Base-by-base conservation (phyloP, 2,888 invertebrate species). In the Drosophila flavopinicola region DNA sequence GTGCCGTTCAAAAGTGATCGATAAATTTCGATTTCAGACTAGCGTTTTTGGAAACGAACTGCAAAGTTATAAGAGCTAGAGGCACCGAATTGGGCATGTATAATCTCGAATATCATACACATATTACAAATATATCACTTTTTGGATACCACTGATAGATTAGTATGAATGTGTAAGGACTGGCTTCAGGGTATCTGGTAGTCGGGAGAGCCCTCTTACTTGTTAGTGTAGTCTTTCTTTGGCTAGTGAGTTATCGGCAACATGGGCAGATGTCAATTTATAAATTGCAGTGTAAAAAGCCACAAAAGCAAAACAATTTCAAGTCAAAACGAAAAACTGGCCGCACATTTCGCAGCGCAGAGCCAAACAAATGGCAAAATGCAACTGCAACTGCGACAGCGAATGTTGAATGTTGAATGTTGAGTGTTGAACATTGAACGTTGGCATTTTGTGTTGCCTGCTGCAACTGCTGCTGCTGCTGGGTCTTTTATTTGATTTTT, bases 301-400 rank as follows among this genome's bases (percentile, higher is more conserved):
- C 45, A 38, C 56, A 74, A 49, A 57, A 27, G 20, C 66, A 41
- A 60, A 60, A 70, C 53, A 44, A 64, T 70, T 75, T 75, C 58
- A 72, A 58, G 71, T 35, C 76, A 76, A 56, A 72, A 45, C 58
- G 61, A 58, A 60, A 53, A 72, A 53, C 44, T n/a, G 49, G 54
- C 57, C 68, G 48, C 71, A 68, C 41, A 66, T 51, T 66, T 51
- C 13, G 54, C 33, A 51, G 53, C 57, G 41, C 33, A 37, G 23
- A 51, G 45, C 44, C 68, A 48, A 67, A 56, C 48, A 75, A 75
- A 75, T 71, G 75, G 70, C 75, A 7, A 30, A 45, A 38, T 38
- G 56, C 44, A 11, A 17, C 20, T 30, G 44, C 47, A 49, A 72
- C 49, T 33, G 42, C 38, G 60, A 49, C 53, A 13, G 51, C 13